Evolutionary conservation across 2,113 vertebrate genomes (phyloP).

Genomic region (Peromyscus polionotus): DNA sequence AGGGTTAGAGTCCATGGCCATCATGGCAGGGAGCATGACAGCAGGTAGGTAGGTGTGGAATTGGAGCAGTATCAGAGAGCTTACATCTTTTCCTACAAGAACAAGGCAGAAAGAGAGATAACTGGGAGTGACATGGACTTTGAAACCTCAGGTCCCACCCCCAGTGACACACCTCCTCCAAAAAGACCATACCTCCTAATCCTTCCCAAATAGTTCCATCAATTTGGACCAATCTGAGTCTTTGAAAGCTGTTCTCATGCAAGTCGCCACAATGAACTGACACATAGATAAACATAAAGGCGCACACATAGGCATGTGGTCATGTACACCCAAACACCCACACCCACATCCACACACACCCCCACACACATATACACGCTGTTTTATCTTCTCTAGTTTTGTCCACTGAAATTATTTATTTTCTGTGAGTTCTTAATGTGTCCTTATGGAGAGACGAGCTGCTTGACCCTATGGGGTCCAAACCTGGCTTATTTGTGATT

Average conservation of each 20-base stretch:
- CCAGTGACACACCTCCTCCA: not conserved
- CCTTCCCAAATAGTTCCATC: not conserved
- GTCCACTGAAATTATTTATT: constrained; percentile 41
- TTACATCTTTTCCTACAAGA: not conserved
- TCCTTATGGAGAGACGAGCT: not conserved
- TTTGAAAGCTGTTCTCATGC: not conserved
- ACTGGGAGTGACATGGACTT: not conserved
- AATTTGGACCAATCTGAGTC: not conserved
- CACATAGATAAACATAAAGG: not conserved
- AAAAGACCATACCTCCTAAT: not conserved
- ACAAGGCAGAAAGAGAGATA: not conserved
- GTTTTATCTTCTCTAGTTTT: not conserved
- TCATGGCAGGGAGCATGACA: not conserved
- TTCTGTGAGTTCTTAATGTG: not conserved
- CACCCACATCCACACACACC: not conserved
- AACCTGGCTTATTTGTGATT: not conserved
- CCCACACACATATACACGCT: not conserved
- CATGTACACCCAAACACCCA: not conserved
- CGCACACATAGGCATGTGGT: not conserved
- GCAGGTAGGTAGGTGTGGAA: too few relatives aligned
- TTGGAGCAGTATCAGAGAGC: not conserved
- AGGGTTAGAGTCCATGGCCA: not conserved
- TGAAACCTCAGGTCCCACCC: not conserved
- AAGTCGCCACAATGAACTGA: not conserved
- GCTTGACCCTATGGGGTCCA: not conserved